Evolutionary conservation across 92 coral and sea anemone species (phyloP).

Genomic region (Paragorgia papillata): DNA sequence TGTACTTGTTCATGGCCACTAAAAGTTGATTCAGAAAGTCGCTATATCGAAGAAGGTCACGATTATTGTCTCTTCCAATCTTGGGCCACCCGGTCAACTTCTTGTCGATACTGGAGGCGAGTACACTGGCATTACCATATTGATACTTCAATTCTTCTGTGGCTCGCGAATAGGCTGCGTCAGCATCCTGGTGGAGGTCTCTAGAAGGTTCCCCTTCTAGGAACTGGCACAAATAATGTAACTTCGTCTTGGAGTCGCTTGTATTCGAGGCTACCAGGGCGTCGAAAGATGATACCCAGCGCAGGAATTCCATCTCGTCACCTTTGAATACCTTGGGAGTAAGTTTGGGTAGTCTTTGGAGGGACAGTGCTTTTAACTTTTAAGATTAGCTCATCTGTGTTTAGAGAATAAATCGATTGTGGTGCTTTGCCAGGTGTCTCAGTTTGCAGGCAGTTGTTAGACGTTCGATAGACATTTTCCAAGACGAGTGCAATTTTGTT

Average conservation of each 20-base stretch:
- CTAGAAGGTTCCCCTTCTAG: background rate
- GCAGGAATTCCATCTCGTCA: background rate
- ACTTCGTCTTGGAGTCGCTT: background rate
- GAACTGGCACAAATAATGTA: conserved; percentile 1
- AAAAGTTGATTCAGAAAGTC: background rate
- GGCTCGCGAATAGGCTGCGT: background rate
- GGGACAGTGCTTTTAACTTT: conserved; percentile 2
- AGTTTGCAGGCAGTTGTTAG: too few species aligned
- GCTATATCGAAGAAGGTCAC: background rate
- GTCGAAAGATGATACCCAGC: conserved; percentile 3
- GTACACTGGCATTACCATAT: background rate
- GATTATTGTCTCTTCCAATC: background rate
- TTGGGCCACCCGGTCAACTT: background rate
- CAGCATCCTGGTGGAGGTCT: background rate
- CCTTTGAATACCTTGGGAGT: background rate
- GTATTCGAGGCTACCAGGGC: background rate
- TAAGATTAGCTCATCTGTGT: too few species aligned
- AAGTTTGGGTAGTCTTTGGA: background rate
- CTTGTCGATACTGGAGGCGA: background rate
- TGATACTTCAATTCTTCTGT: background rate
- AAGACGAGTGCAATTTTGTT: too few species aligned
- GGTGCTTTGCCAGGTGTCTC: too few species aligned
- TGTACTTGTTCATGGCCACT: background rate
- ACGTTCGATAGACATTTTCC: too few species aligned
- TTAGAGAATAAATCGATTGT: too few species aligned